phyloP scores from a whole-genome alignment of 92 coral and sea anemone genomes.

The Zoanthus sansibaricus region DNA sequence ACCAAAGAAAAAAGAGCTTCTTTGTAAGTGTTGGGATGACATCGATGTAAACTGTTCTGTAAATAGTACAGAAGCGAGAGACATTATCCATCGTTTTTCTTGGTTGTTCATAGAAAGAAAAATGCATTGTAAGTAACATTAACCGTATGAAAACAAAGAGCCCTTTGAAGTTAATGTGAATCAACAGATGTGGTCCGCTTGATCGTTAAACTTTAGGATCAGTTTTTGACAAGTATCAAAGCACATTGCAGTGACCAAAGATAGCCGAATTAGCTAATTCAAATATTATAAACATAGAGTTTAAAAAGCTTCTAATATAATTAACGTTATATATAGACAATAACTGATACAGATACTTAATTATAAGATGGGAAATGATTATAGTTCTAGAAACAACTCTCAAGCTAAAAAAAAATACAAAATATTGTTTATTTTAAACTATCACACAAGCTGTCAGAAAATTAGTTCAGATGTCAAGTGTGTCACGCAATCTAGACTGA shows the following conservation, averaged over 20 bases:
- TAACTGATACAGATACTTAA: not conserved
- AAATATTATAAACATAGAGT: not conserved
- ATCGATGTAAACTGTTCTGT: slow-evolving; percentile 4
- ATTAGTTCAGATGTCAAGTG: not conserved
- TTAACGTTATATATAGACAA: not conserved
- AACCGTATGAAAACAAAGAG: not conserved
- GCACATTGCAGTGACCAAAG: slow-evolving; percentile 15
- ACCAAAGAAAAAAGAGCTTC: not conserved
- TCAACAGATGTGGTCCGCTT: slow-evolving; percentile 21
- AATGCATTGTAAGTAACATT: not conserved
- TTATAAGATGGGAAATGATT: not conserved
- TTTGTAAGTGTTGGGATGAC: not conserved
- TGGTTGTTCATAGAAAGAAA: slow-evolving; percentile 1
- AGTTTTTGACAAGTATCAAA: slow-evolving; percentile 29
- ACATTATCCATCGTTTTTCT: slow-evolving; percentile 6
- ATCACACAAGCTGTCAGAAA: not conserved
- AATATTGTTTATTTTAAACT: not conserved
- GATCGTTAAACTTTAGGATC: not conserved
- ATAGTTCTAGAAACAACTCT: not conserved
- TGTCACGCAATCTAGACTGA: slow-evolving; percentile 23
- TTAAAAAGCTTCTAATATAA: not conserved
- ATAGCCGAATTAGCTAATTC: not conserved
- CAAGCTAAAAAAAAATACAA: not conserved
- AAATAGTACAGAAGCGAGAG: not conserved
- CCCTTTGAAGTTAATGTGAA: not conserved